These are phyloP conservation scores for Polylopha cassiicola DNA, from an alignment of 2,888 invertebrate species.

Conservation along the genomic window DNA sequence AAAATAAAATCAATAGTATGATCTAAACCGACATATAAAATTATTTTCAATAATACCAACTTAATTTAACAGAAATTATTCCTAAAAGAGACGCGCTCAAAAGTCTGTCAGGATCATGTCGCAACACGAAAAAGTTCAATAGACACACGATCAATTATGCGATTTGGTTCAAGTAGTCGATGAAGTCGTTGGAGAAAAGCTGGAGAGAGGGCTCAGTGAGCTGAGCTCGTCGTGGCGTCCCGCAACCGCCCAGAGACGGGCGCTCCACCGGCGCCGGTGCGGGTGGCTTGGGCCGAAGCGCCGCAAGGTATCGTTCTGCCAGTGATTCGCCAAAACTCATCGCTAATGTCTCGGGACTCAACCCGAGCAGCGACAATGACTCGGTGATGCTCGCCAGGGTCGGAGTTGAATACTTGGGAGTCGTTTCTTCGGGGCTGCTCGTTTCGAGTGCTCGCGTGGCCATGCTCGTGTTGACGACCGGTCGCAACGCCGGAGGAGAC, in stretches of 20 bases:
- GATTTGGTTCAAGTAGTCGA: conserved; percentile 79
- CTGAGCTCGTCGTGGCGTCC: conserved; percentile 43
- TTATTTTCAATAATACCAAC: conserved; percentile 75
- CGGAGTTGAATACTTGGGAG: conserved; percentile 47
- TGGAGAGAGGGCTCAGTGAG: conserved; percentile 64
- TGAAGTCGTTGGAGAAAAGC: conserved; percentile 79
- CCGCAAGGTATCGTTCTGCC: conserved; percentile 61
- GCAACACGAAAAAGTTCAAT: conserved; percentile 43
- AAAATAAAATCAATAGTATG: conserved; percentile 74
- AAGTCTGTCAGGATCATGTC: conserved; percentile 34
- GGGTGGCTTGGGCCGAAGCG: conserved; percentile 60
- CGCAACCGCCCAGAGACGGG: conserved; percentile 42
- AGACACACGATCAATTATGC: conserved; percentile 56
- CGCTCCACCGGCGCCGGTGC: conserved; percentile 33
- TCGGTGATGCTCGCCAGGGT: conserved; percentile 63
- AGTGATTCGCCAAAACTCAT: conserved; percentile 70
- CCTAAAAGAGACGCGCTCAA: conserved; percentile 46
- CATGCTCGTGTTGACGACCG: conserved; percentile 74
- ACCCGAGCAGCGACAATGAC: conserved; percentile 61
- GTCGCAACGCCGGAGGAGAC: conserved; percentile 64
- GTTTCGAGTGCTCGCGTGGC: conserved; percentile 51
- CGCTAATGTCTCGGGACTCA: conserved; percentile 64
- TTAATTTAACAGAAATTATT: conserved; percentile 74
- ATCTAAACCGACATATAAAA: conserved; percentile 74
- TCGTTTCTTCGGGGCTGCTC: conserved; percentile 38